Evolutionary conservation across 2,797 vertebrate genomes (phyloP), one percentile per base, ranked within the genome.

Genomic region (Chromobotia macracanthus): DNA sequence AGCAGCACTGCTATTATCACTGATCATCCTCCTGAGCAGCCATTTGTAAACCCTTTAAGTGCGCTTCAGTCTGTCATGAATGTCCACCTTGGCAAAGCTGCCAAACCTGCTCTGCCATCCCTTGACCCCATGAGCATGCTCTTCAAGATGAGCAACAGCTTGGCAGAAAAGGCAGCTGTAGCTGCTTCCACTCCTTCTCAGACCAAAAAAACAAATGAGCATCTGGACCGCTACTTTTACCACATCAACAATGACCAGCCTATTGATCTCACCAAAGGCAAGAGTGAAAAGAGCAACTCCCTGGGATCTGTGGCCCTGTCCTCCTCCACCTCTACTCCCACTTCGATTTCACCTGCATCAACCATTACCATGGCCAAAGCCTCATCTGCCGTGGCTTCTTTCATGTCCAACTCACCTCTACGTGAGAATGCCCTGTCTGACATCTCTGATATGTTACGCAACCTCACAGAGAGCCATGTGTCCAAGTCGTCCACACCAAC

Each of bases 71-170:
- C 98, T 0, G 96, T 99, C 86, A 99, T 99, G 98, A 99, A 99
- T 88, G 95, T 96, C 85, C 98, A 99, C 90, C 92, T 99, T 76
- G 98, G 97, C 64, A 99, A 99, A 90, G 98, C 98, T 0, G 96
- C 98, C 60, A 99, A 99, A 86, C 97, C 98, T 0, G 96, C 97
- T 41, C 89, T 99, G 87, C 98, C 98, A 0, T 94, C 96, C 60
- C 94, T 99, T 31, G 98, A 99, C 90, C 98, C 98, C 79, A 99
- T 99, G 97, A 99, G 97, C 90, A 99, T 99, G 97, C 93, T 99
- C 73, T 98, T 98, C 89, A 99, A 99, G 94, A 99, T 99, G 97
- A 99, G 98, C 93, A 99, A 99, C 90, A 99, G 96, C 90, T 91
- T 99, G 90, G 98, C 97, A 0, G 98, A 99, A 88, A 99, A 99